phyloP scores from a whole-genome alignment of 2,888 invertebrate species.

The Macrosiphum euphorbiae region DNA sequence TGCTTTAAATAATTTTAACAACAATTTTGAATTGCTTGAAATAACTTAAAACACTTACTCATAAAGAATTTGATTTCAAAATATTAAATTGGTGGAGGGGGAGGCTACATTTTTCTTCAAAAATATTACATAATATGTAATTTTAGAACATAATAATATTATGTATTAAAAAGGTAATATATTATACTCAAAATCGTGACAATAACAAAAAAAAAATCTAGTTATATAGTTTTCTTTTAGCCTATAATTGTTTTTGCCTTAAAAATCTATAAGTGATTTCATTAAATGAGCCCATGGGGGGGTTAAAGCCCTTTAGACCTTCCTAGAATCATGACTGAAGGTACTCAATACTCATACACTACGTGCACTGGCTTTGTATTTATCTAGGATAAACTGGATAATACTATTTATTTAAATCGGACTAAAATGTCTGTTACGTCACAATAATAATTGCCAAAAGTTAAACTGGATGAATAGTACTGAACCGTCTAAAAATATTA shows the following conservation, averaged over 20 bases:
- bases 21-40: not conserved
- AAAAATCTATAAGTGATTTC: not conserved
- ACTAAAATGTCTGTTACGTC: not conserved
- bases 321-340: not conserved
- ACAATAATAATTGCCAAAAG: not conserved
- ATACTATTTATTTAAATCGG: not conserved
- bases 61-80: not conserved
- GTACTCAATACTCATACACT: not conserved
- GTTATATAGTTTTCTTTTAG: not conserved
- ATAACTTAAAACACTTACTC: not conserved
- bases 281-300: not conserved
- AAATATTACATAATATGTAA: not conserved
- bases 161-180: not conserved
- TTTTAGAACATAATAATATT: too few species aligned
- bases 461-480: not conserved
- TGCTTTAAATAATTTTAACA: not conserved
- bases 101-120: not conserved
- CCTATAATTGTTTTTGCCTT: not conserved
- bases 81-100: not conserved
- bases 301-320: not conserved
- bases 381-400: not conserved
- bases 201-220: not conserved
- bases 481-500: not conserved
- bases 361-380: not conserved
- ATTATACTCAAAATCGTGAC: not conserved